phyloP scores from a whole-genome alignment of 2,113 vertebrate species.

The Micromys minutus region DNA sequence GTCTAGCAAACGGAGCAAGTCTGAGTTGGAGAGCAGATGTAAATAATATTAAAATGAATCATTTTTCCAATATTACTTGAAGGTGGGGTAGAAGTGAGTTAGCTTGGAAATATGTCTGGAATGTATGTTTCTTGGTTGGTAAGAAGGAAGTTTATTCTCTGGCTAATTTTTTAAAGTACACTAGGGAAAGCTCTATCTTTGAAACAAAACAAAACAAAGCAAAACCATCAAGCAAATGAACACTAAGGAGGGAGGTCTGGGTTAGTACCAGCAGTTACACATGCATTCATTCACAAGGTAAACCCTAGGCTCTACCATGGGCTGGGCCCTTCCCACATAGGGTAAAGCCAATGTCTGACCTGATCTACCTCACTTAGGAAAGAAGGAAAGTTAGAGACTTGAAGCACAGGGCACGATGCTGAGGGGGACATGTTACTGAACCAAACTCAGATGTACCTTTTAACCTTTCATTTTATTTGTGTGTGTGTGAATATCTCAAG shows the following conservation, averaged over 20 bases:
- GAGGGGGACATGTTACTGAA: not conserved
- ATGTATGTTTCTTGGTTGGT: not conserved
- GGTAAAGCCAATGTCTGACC: not conserved
- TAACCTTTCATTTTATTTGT: not conserved
- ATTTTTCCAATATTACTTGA: not conserved
- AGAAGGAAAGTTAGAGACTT: not conserved
- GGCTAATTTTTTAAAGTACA: not conserved
- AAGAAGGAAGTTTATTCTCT: not conserved
- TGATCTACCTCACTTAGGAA: no score
- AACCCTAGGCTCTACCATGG: not conserved
- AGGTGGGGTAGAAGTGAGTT: not conserved
- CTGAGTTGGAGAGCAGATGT: not conserved
- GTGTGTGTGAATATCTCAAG: not conserved
- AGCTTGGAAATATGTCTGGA: not conserved
- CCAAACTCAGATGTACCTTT: not conserved
- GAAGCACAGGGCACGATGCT: not conserved
- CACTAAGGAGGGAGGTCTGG: not conserved
- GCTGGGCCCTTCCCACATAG: not conserved
- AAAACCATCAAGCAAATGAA: not conserved
- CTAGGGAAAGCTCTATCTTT: not conserved
- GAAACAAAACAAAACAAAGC: not conserved
- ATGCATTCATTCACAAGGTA: no score
- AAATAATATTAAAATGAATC: not conserved
- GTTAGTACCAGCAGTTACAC: not conserved
- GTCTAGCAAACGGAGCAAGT: not conserved